Conservation (phyloP, 2,113 vertebrate species). For the Potamarius usumacintae region DNA sequence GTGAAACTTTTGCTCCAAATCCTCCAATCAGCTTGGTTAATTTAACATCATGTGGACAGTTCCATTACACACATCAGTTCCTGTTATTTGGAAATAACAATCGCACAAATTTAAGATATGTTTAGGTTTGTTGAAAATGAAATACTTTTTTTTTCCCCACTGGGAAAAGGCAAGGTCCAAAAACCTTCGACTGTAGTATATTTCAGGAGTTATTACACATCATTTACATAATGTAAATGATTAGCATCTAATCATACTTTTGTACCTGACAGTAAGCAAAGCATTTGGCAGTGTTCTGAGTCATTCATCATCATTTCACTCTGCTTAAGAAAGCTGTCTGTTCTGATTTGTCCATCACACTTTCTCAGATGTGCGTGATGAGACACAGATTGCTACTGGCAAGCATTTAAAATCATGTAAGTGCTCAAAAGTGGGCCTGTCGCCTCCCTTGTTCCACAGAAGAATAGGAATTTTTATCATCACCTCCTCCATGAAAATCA, state of each 20-base stretch:
- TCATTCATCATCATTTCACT: conserved; percentile 19
- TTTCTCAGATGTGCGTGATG: conserved; percentile 15
- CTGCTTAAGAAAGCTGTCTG: conserved; percentile 3
- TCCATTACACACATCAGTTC: neutral
- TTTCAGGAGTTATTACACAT: neutral
- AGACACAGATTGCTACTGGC: conserved; percentile 17
- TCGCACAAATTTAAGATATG: neutral
- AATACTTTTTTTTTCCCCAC: neutral
- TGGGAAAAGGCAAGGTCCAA: neutral
- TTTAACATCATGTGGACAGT: neutral
- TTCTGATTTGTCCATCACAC: conserved; percentile 23
- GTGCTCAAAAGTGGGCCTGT: neutral
- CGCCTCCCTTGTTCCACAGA: neutral
- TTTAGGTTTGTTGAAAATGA: neutral
- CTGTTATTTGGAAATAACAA: neutral
- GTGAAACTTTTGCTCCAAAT: neutral
- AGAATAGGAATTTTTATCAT: neutral
- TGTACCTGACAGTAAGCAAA: neutral
- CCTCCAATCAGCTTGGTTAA: neutral
- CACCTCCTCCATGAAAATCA: conserved; percentile 10
- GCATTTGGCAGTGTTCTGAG: neutral
- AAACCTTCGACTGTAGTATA: neutral
- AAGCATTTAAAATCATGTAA: conserved; percentile 21
- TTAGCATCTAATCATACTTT: conserved; percentile 5
- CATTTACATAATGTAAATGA: neutral